Conservation (phyloP, 2,888 invertebrate genomes). For the Sthenelais limicola region DNA sequence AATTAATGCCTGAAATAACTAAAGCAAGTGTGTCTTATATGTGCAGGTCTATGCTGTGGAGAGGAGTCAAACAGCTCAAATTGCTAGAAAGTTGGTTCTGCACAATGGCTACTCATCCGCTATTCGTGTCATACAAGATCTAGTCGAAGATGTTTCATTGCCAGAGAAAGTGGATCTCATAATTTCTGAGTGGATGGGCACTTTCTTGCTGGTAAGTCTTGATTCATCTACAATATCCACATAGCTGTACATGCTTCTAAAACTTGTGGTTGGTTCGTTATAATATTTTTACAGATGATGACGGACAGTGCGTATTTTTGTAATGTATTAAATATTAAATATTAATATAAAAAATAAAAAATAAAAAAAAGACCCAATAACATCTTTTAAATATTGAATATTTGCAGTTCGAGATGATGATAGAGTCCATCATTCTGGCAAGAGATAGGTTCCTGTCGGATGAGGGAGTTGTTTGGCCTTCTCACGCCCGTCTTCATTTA, state of each 20-base stretch:
- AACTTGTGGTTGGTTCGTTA: too few species aligned
- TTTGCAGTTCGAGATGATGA: slow-evolving; percentile 61
- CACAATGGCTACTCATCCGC: slow-evolving; percentile 82
- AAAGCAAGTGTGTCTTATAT: not conserved
- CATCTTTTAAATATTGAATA: not conserved
- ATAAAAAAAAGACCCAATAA: not conserved
- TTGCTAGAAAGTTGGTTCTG: slow-evolving; percentile 55
- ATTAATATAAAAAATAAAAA: not conserved
- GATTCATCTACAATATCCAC: not conserved
- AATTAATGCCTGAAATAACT: not conserved
- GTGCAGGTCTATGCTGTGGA: slow-evolving; percentile 64
- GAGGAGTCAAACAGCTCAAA: slow-evolving; percentile 60
- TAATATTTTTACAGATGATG: too few species aligned
- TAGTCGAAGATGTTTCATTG: slow-evolving; percentile 84
- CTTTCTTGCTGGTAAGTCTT: slow-evolving; percentile 51
- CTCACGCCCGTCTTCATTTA: slow-evolving; percentile 55
- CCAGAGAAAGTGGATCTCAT: slow-evolving; percentile 72
- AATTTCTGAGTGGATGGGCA: slow-evolving; percentile 64
- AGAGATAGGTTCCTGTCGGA: slow-evolving; percentile 55
- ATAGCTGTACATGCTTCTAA: too few species aligned
- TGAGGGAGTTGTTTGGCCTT: slow-evolving; percentile 74
- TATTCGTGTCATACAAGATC: slow-evolving; percentile 85
- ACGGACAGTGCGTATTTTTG: too few species aligned
- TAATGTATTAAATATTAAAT: not conserved
- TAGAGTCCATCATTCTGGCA: slow-evolving; percentile 57